Conservation (phyloP, 2,113 vertebrate genomes). For the Hucho hucho region DNA sequence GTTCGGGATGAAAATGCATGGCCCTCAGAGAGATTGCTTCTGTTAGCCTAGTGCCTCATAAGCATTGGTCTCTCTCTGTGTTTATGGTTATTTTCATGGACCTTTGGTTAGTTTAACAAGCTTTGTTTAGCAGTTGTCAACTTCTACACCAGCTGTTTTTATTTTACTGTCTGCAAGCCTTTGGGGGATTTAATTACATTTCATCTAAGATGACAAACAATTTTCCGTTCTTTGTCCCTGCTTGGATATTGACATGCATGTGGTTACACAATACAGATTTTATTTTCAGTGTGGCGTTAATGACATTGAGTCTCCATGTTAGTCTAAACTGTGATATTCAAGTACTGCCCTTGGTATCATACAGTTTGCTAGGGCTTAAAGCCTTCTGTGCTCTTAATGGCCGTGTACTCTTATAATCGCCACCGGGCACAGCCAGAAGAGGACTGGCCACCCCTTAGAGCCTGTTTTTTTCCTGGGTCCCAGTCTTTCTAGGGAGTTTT, state of each 20-base stretch:
- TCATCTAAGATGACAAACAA: background rate
- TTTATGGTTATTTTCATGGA: background rate
- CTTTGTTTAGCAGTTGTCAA: too few relatives aligned
- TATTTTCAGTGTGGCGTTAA: background rate
- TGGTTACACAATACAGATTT: too few relatives aligned
- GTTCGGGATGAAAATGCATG: constrained; percentile 11
- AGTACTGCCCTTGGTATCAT: background rate
- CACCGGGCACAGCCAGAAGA: too few relatives aligned
- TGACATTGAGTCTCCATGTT: background rate
- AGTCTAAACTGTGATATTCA: background rate
- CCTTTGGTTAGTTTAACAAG: background rate
- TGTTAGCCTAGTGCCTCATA: constrained; percentile 5
- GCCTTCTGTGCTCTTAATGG: background rate
- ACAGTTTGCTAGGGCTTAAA: background rate
- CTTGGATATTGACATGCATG: background rate
- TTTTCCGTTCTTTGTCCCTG: background rate
- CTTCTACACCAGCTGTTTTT: background rate
- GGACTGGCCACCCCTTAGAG: too few relatives aligned
- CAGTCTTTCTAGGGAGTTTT: too few relatives aligned
- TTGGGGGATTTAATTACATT: background rate
- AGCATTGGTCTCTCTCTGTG: background rate
- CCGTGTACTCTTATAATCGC: too few relatives aligned
- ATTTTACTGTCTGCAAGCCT: background rate
- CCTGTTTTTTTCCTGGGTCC: too few relatives aligned
- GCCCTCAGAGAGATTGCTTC: constrained; percentile 3